phyloP scores from a whole-genome alignment of 2,888 invertebrate genomes.

The Hirtodrosophila trivittata region DNA sequence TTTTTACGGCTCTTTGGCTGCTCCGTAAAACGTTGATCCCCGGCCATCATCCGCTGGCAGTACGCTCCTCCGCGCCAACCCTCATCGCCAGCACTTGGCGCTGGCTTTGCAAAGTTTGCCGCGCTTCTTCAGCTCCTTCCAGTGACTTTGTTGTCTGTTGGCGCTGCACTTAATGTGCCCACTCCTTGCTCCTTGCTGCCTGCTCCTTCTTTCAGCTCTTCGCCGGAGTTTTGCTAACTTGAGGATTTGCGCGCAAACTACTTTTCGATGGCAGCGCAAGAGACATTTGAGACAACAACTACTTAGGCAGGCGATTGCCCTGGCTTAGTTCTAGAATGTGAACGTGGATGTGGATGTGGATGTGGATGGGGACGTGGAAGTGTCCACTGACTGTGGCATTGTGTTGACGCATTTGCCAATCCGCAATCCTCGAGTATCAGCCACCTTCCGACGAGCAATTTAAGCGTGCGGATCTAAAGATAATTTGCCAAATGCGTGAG shows the following conservation, averaged over 20 bases:
- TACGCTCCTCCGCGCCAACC: background rate
- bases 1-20: slow-evolving; percentile 61
- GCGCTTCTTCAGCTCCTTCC: slow-evolving; percentile 33
- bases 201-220: slow-evolving; percentile 17
- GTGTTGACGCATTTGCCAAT: slow-evolving; percentile 68
- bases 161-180: slow-evolving; percentile 72
- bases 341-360: slow-evolving; percentile 24
- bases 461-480: slow-evolving; percentile 82
- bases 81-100: slow-evolving; percentile 48
- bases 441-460: slow-evolving; percentile 56
- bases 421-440: slow-evolving; percentile 23
- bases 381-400: slow-evolving; percentile 52
- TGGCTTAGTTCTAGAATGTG: slow-evolving; percentile 66
- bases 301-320: slow-evolving; percentile 81
- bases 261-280: slow-evolving; percentile 67
- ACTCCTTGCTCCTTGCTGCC: slow-evolving; percentile 18
- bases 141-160: slow-evolving; percentile 59
- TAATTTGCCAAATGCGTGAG: slow-evolving; percentile 82
- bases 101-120: slow-evolving; percentile 67
- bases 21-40: slow-evolving; percentile 80
- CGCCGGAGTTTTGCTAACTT: slow-evolving; percentile 70
- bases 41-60: slow-evolving; percentile 76
- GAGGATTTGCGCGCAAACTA: slow-evolving; percentile 81
- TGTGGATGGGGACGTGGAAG: slow-evolving; percentile 14
- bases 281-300: slow-evolving; percentile 76